phyloP scores from a whole-genome alignment of 2,113 vertebrate species.

The Microtus pennsylvanicus region DNA sequence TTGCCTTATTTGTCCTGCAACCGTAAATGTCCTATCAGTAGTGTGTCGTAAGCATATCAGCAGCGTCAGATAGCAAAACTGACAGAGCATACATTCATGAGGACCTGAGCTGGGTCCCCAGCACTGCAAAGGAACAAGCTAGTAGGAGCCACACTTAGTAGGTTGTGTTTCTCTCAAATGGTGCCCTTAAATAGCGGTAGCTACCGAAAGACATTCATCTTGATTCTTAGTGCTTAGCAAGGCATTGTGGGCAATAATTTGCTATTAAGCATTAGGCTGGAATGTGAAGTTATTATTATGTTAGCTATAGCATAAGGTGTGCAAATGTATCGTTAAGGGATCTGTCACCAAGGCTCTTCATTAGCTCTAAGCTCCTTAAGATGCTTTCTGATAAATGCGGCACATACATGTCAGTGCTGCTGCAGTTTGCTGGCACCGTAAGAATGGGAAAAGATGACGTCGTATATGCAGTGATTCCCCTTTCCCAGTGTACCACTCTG shows the following conservation, averaged over 20 bases:
- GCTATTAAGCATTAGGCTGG: background rate
- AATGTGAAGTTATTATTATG: slow-evolving; percentile 55
- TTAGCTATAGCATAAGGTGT: background rate
- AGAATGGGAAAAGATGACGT: slow-evolving; percentile 24
- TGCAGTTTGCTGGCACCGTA: background rate
- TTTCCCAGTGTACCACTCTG: too few species aligned
- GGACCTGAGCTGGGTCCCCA: background rate
- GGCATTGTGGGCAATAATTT: background rate
- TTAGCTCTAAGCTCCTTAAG: slow-evolving; percentile 45
- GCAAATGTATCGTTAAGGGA: slow-evolving; percentile 28
- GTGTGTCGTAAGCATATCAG: background rate
- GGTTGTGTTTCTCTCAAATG: background rate
- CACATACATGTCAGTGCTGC: background rate
- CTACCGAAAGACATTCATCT: background rate
- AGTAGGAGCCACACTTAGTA: background rate
- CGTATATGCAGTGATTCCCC: background rate
- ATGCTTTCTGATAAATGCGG: slow-evolving; percentile 22
- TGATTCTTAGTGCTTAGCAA: slow-evolving; percentile 38
- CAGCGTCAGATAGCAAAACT: slow-evolving; percentile 9
- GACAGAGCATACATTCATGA: too few species aligned
- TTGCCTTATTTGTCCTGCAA: slow-evolving; percentile 6
- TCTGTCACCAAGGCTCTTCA: background rate
- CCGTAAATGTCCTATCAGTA: background rate
- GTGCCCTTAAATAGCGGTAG: background rate
- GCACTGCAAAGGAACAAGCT: background rate